Evolutionary conservation across 2,797 vertebrate species (phyloP).

Genomic region (Rhodeus uyekii): DNA sequence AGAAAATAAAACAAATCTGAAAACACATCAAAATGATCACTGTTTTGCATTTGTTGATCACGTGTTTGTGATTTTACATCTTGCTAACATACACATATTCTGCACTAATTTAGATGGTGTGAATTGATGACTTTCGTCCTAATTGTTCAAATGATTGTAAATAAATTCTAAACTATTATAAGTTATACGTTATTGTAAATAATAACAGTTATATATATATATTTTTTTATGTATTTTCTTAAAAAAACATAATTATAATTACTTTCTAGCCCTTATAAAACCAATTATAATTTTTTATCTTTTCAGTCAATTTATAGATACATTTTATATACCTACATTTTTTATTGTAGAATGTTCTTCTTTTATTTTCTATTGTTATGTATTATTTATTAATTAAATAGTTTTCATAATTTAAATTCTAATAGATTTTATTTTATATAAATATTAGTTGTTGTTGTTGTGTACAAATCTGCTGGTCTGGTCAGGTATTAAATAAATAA

Average conservation of each 20-base stretch:
- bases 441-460: neutral
- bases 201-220: too few species aligned
- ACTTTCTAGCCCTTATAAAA: neutral
- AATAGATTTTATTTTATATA: accelerated
- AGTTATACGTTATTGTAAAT: neutral
- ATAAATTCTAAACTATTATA: too few species aligned
- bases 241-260: neutral
- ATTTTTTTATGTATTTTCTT: too few species aligned
- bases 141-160: neutral
- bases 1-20: neutral
- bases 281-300: neutral
- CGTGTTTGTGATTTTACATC: neutral
- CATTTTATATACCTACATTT: neutral
- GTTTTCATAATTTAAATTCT: neutral
- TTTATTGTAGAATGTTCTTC: neutral
- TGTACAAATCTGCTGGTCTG: neutral
- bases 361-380: neutral
- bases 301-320: neutral
- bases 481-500: too few species aligned
- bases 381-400: neutral
- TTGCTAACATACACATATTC: neutral
- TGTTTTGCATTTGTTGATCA: neutral
- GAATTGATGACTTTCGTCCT: neutral
- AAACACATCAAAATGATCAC: neutral
- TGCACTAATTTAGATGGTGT: neutral